These are phyloP conservation scores for Astreopora myriophthalma DNA, from an alignment of 64 coral and sea anemone genomes.

Conservation along the genomic window DNA sequence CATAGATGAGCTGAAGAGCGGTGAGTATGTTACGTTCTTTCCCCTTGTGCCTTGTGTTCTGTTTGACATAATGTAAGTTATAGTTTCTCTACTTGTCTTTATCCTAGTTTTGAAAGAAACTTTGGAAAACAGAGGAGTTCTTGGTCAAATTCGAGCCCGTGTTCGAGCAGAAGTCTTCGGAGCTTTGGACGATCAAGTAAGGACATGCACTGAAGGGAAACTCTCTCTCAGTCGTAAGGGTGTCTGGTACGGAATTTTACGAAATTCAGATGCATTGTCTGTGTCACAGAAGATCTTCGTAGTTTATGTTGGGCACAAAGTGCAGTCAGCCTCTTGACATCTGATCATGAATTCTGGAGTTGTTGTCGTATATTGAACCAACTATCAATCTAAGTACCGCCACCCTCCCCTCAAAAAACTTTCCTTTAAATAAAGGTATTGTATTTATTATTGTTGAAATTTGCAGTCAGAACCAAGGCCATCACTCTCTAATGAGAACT, in stretches of 20 bases:
- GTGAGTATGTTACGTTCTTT: slow-evolving; percentile 12
- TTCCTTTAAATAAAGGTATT: no score
- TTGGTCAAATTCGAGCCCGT: slow-evolving; percentile 94
- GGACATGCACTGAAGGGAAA: neutral
- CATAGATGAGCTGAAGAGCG: slow-evolving; percentile 85
- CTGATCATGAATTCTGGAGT: no score
- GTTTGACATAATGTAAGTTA: neutral
- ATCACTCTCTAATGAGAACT: slow-evolving; percentile 93
- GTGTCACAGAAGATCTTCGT: no score
- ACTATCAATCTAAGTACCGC: no score
- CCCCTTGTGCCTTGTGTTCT: neutral
- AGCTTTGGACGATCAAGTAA: slow-evolving; percentile 96
- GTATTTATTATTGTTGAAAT: neutral
- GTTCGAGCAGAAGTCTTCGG: slow-evolving; percentile 94
- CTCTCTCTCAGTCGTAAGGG: no score
- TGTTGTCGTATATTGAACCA: no score
- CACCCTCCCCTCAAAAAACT: no score
- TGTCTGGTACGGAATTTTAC: no score
- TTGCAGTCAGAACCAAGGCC: slow-evolving; percentile 82
- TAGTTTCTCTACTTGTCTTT: neutral
- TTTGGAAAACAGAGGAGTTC: slow-evolving; percentile 90
- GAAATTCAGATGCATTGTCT: no score
- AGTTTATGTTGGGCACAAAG: no score
- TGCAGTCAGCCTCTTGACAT: no score
- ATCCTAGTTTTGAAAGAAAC: slow-evolving; percentile 91